phyloP scores from a whole-genome alignment of 2,888 invertebrate species.

The Acheta domesticus region DNA sequence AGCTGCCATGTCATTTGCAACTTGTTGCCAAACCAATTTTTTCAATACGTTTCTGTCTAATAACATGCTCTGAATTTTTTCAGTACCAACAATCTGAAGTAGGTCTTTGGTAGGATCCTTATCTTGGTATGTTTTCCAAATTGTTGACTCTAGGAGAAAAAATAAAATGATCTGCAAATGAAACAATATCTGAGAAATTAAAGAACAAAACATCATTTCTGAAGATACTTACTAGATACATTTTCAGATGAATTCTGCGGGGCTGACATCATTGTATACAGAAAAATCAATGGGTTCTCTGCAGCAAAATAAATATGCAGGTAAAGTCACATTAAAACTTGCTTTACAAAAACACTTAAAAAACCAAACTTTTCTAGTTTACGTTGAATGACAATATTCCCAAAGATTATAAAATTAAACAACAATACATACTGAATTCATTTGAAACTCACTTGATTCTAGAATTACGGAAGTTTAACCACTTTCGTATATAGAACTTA shows the following conservation, averaged over 20 bases:
- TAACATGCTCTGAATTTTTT: conserved; percentile 25
- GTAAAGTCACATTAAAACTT: too few species aligned
- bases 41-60: conserved; percentile 25
- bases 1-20: conserved; percentile 18
- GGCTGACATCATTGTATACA: neutral
- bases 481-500: too few species aligned
- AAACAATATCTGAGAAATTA: neutral
- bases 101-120: conserved; percentile 25
- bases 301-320: too few species aligned
- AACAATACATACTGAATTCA: too few species aligned
- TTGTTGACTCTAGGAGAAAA: conserved; percentile 18
- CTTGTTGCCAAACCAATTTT: conserved; percentile 24
- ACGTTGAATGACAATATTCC: too few species aligned
- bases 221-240: neutral
- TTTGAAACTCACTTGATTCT: too few species aligned
- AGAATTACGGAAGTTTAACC: too few species aligned
- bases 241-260: neutral
- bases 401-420: too few species aligned
- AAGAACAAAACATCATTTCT: neutral
- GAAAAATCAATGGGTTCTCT: too few species aligned
- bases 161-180: too few species aligned
- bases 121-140: conserved; percentile 23
- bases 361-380: too few species aligned
- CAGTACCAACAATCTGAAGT: conserved; percentile 24
- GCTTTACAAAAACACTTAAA: too few species aligned